Percentiles rank a stretch among this genome's conserved stretches.
Evolutionary conservation across 2,797 vertebrate genomes (phyloP).

Genomic region (Varecia variegata): DNA sequence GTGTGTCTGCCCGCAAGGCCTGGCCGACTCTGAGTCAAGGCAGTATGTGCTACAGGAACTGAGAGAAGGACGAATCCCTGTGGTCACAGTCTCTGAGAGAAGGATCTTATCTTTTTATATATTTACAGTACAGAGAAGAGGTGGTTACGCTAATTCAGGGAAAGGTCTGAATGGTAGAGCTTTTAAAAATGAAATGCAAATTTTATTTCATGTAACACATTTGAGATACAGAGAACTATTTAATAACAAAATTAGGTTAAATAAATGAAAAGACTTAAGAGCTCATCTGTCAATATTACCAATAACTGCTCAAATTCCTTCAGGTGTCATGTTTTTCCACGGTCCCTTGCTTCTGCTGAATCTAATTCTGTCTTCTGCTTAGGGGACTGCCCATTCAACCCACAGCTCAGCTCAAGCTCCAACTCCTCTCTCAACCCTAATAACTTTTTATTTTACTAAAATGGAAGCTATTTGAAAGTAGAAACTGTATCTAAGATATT

Average conservation of each 20-base stretch:
- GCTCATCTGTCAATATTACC: neutral
- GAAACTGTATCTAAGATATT: neutral
- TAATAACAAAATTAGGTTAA: conserved; percentile 2
- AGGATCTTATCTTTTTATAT: neutral
- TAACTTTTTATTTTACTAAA: neutral
- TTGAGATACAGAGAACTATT: neutral
- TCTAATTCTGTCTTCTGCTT: neutral
- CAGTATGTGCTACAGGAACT: neutral
- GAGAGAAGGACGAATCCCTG: neutral
- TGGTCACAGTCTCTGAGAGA: neutral
- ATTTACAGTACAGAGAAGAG: neutral
- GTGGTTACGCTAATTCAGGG: neutral
- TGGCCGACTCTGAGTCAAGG: neutral
- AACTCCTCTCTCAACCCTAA: neutral
- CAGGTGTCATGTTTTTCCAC: neutral
- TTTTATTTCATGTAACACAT: neutral
- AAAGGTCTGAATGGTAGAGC: neutral
- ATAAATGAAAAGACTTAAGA: neutral
- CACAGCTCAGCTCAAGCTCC: neutral
- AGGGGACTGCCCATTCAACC: neutral
- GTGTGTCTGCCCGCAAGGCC: neutral
- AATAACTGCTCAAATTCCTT: neutral
- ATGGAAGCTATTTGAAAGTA: neutral
- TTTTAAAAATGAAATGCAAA: neutral
- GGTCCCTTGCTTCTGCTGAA: neutral